Conservation (phyloP, 2,113 vertebrate genomes). For the Gulo gulo region DNA sequence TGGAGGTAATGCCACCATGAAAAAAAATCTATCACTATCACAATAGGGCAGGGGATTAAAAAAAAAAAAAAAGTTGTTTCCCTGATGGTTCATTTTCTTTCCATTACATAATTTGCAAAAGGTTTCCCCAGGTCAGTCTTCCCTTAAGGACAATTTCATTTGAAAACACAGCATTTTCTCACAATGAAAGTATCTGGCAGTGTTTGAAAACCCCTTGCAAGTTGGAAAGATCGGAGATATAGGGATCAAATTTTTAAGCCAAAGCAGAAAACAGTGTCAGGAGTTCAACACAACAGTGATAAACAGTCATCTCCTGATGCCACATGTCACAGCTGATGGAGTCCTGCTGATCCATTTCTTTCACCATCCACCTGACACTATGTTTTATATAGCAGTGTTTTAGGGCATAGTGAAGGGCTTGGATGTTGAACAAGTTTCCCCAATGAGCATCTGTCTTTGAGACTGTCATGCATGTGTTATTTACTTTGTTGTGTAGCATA, state of each 20-base stretch:
- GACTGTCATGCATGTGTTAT: neutral
- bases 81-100: neutral
- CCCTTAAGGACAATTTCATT: neutral
- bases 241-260: constrained; percentile 4
- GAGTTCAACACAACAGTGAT: neutral
- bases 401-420: neutral
- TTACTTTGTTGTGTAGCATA: neutral
- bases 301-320: neutral
- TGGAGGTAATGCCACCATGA: neutral
- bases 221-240: neutral
- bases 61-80: neutral
- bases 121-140: neutral
- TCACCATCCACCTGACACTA: neutral
- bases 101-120: neutral
- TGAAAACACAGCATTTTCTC: constrained; percentile 38
- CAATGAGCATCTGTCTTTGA: neutral
- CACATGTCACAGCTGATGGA: neutral
- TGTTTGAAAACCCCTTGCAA: neutral
- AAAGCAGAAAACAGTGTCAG: neutral
- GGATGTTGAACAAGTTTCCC: neutral
- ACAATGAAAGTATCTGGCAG: constrained; percentile 4
- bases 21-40: neutral
- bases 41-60: neutral
- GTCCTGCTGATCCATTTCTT: neutral
- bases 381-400: neutral